Percentiles rank a stretch among this genome's conserved stretches.
These are phyloP conservation scores for Semicossyphus pulcher DNA, from an alignment of 2,113 vertebrate genomes.

Conservation along the genomic window DNA sequence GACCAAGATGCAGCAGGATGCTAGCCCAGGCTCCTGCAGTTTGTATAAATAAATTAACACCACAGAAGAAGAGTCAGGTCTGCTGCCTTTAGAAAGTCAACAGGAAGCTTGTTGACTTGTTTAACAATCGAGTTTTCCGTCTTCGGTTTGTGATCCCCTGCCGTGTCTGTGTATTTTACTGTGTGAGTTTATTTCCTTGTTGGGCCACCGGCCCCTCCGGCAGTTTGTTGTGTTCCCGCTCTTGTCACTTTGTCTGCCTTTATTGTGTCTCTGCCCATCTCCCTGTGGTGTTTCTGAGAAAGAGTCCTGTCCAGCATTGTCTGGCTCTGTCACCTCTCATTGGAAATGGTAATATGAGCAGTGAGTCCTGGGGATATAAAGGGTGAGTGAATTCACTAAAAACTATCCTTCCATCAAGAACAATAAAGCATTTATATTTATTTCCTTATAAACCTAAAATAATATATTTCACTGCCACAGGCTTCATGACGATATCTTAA, in stretches of 20 bases:
- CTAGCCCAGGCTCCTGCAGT: neutral
- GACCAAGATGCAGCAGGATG: neutral
- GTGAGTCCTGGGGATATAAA: neutral
- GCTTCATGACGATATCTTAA: neutral
- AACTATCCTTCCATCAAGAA: neutral
- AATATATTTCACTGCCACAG: neutral
- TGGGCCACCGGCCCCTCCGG: conserved; percentile 12
- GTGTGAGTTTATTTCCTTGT: conserved; percentile 19
- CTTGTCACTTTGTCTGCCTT: conserved; percentile 35
- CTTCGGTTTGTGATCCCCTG: neutral
- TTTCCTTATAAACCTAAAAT: neutral
- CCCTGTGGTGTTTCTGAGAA: conserved; percentile 20
- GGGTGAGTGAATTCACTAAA: neutral
- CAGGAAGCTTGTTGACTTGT: neutral
- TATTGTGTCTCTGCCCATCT: conserved; percentile 37
- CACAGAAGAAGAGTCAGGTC: neutral
- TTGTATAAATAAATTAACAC: neutral
- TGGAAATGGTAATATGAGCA: conserved; percentile 6
- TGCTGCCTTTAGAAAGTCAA: neutral
- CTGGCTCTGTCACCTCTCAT: conserved; percentile 15
- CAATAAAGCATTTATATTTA: neutral
- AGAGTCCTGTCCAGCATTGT: conserved; percentile 7
- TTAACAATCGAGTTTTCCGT: neutral
- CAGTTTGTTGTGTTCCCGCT: conserved; percentile 22
- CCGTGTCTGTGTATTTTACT: neutral